Conservation (phyloP, 2,113 vertebrate genomes). For the Spea multiplicata region DNA sequence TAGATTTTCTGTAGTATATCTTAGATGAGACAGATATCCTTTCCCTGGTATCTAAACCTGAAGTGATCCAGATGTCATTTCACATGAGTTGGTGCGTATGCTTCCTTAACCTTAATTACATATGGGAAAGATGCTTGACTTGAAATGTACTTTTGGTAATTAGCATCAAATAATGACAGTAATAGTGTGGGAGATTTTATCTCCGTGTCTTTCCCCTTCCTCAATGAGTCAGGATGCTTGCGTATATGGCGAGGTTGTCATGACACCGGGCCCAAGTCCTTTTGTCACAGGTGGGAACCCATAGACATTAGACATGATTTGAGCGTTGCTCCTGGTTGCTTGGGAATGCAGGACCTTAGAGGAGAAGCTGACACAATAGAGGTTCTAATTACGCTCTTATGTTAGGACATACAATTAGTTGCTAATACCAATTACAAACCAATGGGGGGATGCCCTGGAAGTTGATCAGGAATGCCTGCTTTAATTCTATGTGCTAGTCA, state of each 20-base stretch:
- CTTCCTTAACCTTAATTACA: no score
- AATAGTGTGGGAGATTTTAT: conserved; percentile 64
- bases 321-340: conserved; percentile 73
- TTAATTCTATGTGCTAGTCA: not conserved
- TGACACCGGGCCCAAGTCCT: conserved; percentile 61
- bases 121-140: conserved; percentile 35
- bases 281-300: conserved; percentile 81
- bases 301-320: conserved; percentile 70
- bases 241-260: conserved; percentile 68
- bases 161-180: conserved; percentile 66
- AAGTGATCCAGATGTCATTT: no score
- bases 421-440: not conserved
- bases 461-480: not conserved
- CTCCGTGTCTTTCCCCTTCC: conserved; percentile 67
- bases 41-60: no score
- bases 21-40: no score
- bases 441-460: conserved; percentile 46
- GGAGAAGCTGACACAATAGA: conserved; percentile 58
- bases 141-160: conserved; percentile 70
- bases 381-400: conserved; percentile 48
- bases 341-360: conserved; percentile 65
- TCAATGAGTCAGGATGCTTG: conserved; percentile 61
- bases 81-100: no score
- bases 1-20: no score
- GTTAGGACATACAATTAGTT: conserved; percentile 45